Evolutionary conservation across 2,888 invertebrate genomes (phyloP).

Genomic region (Rosalia funebris): DNA sequence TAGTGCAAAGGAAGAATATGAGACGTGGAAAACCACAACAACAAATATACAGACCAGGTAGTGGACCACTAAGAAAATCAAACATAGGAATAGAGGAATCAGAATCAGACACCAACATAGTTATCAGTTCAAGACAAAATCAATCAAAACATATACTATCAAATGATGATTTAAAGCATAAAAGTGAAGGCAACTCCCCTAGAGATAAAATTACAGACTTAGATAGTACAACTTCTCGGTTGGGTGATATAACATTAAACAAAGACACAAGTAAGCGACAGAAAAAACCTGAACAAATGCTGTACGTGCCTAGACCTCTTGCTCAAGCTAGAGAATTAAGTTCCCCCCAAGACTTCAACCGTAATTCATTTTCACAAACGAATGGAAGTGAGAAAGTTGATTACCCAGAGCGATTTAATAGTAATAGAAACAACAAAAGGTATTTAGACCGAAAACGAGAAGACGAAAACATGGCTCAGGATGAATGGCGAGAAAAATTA

Average conservation of each 20-base stretch:
- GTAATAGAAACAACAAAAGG: slow-evolving; percentile 47
- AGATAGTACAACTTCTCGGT: slow-evolving; percentile 46
- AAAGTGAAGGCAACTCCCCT: slow-evolving; percentile 52
- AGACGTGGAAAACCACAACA: slow-evolving; percentile 75
- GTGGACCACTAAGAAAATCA: slow-evolving; percentile 78
- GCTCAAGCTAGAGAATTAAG: slow-evolving; percentile 47
- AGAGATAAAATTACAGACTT: slow-evolving; percentile 52
- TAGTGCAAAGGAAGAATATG: slow-evolving; percentile 56
- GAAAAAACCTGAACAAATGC: slow-evolving; percentile 68
- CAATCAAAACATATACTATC: slow-evolving; percentile 40
- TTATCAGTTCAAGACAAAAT: slow-evolving; percentile 49
- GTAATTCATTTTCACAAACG: slow-evolving; percentile 36
- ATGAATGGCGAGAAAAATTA: slow-evolving; percentile 56
- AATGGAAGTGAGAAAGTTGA: slow-evolving; percentile 48
- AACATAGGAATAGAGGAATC: slow-evolving; percentile 71
- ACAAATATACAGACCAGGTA: slow-evolving; percentile 79
- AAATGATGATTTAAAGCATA: slow-evolving; percentile 45
- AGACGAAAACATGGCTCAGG: slow-evolving; percentile 44
- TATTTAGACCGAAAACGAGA: slow-evolving; percentile 50
- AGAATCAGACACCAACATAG: slow-evolving; percentile 61
- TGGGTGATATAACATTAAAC: slow-evolving; percentile 44
- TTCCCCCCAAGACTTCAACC: slow-evolving; percentile 35
- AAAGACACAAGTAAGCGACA: slow-evolving; percentile 37
- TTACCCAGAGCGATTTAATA: slow-evolving; percentile 37
- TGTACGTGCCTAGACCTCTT: slow-evolving; percentile 64